Evolutionary conservation across 2,113 vertebrate species (phyloP), one percentile per base, ranked within the genome.

Genomic region (Origma solitaria): DNA sequence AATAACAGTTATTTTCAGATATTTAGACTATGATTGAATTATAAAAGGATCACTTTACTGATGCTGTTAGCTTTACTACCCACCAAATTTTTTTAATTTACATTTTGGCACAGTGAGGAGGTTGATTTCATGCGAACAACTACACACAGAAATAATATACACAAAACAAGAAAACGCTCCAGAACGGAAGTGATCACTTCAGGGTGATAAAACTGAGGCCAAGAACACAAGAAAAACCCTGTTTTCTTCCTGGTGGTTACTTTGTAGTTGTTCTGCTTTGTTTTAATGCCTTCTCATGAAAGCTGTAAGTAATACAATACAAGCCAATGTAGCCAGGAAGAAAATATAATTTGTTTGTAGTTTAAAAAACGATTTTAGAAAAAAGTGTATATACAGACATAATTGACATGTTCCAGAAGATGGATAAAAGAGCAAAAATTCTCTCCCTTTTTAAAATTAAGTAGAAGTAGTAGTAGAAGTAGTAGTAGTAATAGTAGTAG

Each of bases 221-320:
- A 96, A 94, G 87, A 86, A 91, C 70, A 82, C 50, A 61, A 89
- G 89, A 65, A 92, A 92, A 91, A 6, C 49, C 38, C 49, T 82
- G 57, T 60, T 91, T 94, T 95, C 62, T 92, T 96, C 93, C 95
- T 94, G 82, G 45, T 76, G 68, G 45, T 79, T 82, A 57, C 94
- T 95, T 91, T 96, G 90, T 90, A 95, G 86, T 93, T 80, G 79
- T 17, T 82, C 82, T 92, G 66, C 82, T 93, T 96, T 96, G 82
- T 88, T 94, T 95, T 90, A 82, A 58, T 35, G 62, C 12, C 51
- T 95, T 95, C 66, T 87, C 70, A 87, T 87, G 89, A 92, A 96
- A 95, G 33, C 27, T 15, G 0, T 50, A 44, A 40, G 69, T 47
- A 93, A 60, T 44, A 91, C 53, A 82, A 76, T 45, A 87, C 24